These are phyloP conservation scores for Lypha dubia DNA, from an alignment of 2,888 invertebrate species.

Conservation along the genomic window DNA sequence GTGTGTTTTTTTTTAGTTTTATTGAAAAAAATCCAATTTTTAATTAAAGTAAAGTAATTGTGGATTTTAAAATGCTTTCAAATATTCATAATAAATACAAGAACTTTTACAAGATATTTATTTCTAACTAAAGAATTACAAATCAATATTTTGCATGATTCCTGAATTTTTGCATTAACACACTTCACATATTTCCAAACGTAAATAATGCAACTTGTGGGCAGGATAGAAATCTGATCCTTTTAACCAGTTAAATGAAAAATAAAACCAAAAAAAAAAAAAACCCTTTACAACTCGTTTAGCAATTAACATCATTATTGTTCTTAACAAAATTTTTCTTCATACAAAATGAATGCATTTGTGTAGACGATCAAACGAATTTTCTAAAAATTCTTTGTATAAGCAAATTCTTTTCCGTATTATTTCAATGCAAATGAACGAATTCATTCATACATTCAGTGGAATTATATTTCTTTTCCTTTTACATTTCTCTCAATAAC, in stretches of 20 bases:
- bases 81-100: not conserved
- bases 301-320: constrained; percentile 66
- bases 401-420: constrained; percentile 61
- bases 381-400: constrained; percentile 59
- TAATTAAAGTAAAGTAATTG: not conserved
- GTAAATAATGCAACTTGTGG: not conserved
- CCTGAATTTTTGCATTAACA: not conserved
- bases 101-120: not conserved
- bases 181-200: not conserved
- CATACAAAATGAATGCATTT: not conserved
- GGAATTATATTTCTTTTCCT: constrained; percentile 60
- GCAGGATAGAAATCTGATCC: constrained; percentile 36
- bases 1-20: constrained; percentile 16
- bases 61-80: not conserved
- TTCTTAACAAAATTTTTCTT: constrained; percentile 19
- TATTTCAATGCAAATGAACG: constrained; percentile 58
- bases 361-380: constrained; percentile 19
- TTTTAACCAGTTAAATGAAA: constrained; percentile 42
- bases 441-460: constrained; percentile 61
- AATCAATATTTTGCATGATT: constrained; percentile 4
- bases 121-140: not conserved
- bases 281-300: constrained; percentile 57
- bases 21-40: not conserved
- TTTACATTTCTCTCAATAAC: constrained; percentile 42
- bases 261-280: no score